Percentiles rank a stretch among this genome's conserved stretches.
phyloP scores from a whole-genome alignment of 1,140 invertebrate species.

The Archegozetes longisetosus region DNA sequence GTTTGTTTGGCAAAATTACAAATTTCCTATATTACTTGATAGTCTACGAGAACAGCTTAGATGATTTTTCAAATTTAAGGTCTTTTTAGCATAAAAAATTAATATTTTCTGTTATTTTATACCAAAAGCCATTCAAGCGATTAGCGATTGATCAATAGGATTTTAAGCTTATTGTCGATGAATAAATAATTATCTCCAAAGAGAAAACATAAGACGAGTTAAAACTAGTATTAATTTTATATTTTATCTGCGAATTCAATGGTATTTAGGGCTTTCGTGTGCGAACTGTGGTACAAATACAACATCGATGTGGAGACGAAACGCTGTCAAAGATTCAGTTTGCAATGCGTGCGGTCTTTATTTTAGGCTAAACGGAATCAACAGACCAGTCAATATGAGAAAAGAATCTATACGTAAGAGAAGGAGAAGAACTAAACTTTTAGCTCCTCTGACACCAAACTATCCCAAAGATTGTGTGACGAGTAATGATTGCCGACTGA shows the following conservation, averaged over 20 bases:
- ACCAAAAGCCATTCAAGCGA: not conserved
- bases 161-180: not conserved
- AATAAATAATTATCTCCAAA: no score
- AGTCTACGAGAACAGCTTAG: not conserved
- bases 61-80: not conserved
- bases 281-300: slow-evolving; percentile 12
- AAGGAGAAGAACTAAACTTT: slow-evolving; percentile 6
- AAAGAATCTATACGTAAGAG: slow-evolving; percentile 5
- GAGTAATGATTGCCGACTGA: not conserved
- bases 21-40: no score
- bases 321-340: slow-evolving; percentile 3
- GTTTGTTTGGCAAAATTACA: no score
- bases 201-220: no score
- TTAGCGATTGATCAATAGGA: not conserved
- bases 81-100: not conserved
- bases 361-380: slow-evolving; percentile 22
- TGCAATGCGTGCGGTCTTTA: slow-evolving; percentile 14
- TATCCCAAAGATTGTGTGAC: not conserved
- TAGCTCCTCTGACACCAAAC: not conserved
- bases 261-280: slow-evolving; percentile 4
- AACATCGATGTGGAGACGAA: slow-evolving; percentile 12
- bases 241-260: not conserved
- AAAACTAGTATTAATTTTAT: not conserved
- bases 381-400: slow-evolving; percentile 24
- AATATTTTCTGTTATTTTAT: not conserved